Conservation (phyloP, 2,797 vertebrate species). For the Podargus strigoides region DNA sequence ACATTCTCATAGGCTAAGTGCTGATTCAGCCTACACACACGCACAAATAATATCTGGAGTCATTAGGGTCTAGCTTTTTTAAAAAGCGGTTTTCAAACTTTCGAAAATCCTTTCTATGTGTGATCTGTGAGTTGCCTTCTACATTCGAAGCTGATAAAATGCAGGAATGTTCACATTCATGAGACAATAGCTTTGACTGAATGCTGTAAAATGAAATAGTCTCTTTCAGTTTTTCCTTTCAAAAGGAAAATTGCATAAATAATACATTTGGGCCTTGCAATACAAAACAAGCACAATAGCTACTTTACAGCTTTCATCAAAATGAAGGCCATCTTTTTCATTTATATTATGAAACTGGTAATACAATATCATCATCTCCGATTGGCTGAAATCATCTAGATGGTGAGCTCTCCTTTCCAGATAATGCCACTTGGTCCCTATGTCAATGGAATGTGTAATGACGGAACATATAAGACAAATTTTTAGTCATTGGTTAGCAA, state of each 20-base stretch:
- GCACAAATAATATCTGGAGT: conserved; percentile 67
- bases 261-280: conserved; percentile 79
- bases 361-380: conserved; percentile 72
- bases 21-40: conserved; percentile 55
- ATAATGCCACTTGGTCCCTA: conserved; percentile 45
- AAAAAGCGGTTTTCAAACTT: conserved; percentile 77
- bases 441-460: conserved; percentile 59
- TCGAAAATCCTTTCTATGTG: conserved; percentile 66
- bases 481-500: conserved; percentile 60
- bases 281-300: conserved; percentile 80
- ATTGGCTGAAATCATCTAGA: conserved; percentile 71
- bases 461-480: conserved; percentile 46
- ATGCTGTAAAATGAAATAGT: conserved; percentile 79
- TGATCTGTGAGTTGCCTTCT: conserved; percentile 68
- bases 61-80: conserved; percentile 70
- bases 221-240: conserved; percentile 75
- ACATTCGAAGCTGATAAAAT: conserved; percentile 68
- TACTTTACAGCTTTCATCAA: conserved; percentile 76
- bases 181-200: conserved; percentile 77
- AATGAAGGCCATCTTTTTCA: conserved; percentile 79
- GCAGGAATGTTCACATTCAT: conserved; percentile 76
- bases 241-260: conserved; percentile 82
- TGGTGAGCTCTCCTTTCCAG: conserved; percentile 55
- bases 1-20: conserved; percentile 51
- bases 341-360: conserved; percentile 77